Percentiles rank a stretch among this genome's conserved stretches.
These are phyloP conservation scores for Denticeps clupeoides DNA, from an alignment of 2,797 vertebrate genomes.

Conservation along the genomic window DNA sequence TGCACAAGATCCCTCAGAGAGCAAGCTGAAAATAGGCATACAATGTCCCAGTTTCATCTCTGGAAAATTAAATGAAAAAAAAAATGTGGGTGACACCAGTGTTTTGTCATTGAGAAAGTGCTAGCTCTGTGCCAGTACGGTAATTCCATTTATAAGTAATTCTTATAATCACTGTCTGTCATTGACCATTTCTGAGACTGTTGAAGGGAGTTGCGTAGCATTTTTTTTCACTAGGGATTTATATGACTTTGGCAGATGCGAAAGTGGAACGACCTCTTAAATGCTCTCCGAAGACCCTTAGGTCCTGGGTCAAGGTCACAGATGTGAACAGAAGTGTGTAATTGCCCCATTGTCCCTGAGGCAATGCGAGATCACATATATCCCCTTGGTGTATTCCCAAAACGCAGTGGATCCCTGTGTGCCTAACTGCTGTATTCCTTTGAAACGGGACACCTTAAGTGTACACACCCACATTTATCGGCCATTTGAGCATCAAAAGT, in stretches of 20 bases:
- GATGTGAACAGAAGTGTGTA: slow-evolving; percentile 2
- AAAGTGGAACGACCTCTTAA: slow-evolving; percentile 24
- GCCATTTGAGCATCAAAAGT: background rate
- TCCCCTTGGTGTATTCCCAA: background rate
- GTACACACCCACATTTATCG: background rate
- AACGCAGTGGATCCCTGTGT: background rate
- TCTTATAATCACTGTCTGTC: too few relatives aligned
- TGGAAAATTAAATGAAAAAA: slow-evolving; percentile 19
- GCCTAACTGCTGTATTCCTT: background rate
- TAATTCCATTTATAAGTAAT: too few relatives aligned
- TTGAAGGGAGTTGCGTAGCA: too few relatives aligned
- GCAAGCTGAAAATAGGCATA: slow-evolving; percentile 22
- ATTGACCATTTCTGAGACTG: too few relatives aligned
- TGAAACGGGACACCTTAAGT: background rate
- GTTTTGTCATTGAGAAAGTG: too few relatives aligned
- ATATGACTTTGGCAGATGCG: slow-evolving; percentile 13
- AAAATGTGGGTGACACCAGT: slow-evolving; percentile 3
- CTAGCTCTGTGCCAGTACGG: too few relatives aligned
- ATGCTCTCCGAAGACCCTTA: slow-evolving; percentile 14
- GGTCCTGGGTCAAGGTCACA: slow-evolving; percentile 24
- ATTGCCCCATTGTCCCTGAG: slow-evolving; percentile 10
- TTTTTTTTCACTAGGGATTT: slow-evolving; percentile 8
- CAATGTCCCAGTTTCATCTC: slow-evolving; percentile 24
- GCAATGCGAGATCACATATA: background rate
- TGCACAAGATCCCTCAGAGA: slow-evolving; percentile 13